Conservation (phyloP, 2,888 invertebrate genomes). For the Homarus gammarus region DNA sequence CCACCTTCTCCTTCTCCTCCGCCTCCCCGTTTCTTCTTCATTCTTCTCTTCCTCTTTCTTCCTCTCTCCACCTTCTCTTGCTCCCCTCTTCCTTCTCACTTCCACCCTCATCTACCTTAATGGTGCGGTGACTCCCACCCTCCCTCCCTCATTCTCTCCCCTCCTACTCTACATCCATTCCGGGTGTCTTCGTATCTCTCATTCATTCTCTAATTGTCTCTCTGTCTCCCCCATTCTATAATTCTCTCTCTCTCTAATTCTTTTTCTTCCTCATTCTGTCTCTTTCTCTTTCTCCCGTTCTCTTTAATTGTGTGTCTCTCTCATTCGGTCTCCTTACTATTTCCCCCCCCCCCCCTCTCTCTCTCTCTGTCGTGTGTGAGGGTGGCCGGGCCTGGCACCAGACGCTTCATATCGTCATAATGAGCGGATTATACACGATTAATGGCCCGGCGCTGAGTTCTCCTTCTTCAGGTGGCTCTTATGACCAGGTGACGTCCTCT, state of each 20-base stretch:
- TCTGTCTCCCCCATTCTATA: neutral
- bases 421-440: constrained; percentile 36
- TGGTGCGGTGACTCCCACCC: neutral
- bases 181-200: too few species aligned
- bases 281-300: neutral
- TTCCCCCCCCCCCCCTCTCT: neutral
- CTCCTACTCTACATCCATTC: neutral
- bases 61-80: too few species aligned
- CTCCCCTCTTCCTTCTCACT: neutral
- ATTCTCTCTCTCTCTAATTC: neutral
- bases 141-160: neutral
- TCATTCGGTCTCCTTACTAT: neutral
- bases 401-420: constrained; percentile 11
- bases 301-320: neutral
- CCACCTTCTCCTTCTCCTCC: too few species aligned
- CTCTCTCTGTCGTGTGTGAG: too few species aligned
- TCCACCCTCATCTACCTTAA: neutral
- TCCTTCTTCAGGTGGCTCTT: constrained; percentile 23
- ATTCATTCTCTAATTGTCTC: too few species aligned
- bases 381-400: constrained; percentile 20
- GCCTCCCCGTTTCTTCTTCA: too few species aligned
- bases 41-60: too few species aligned
- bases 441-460: constrained; percentile 30
- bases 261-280: neutral
- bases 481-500: too few species aligned